phyloP scores from a whole-genome alignment of 2,888 invertebrate species.

The Atethmia centrago region DNA sequence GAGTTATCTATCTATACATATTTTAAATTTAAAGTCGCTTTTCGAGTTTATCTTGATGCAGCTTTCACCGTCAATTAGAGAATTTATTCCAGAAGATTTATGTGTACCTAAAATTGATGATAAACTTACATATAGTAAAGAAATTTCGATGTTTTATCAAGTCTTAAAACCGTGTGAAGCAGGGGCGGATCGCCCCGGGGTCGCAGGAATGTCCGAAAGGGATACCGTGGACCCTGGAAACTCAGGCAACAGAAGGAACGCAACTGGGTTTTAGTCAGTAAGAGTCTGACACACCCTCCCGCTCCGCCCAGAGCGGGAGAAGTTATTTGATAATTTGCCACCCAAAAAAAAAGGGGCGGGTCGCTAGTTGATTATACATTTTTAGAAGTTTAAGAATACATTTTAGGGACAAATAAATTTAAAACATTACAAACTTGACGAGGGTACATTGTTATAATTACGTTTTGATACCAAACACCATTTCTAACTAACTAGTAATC shows the following conservation, averaged over 20 bases:
- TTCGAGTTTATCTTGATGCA: not conserved
- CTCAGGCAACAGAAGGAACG: too few relatives aligned
- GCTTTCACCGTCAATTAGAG: not conserved
- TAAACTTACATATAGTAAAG: not conserved
- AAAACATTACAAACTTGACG: not conserved
- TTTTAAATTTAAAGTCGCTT: not conserved
- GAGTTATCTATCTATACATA: not conserved
- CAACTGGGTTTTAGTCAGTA: too few relatives aligned
- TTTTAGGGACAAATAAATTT: not conserved
- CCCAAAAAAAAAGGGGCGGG: too few relatives aligned
- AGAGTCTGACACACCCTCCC: too few relatives aligned
- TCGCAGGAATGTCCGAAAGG: too few relatives aligned
- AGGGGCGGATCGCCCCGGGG: too few relatives aligned
- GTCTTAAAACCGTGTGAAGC: not conserved
- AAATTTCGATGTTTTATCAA: not conserved
- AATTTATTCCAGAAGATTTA: not conserved
- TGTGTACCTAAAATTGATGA: too few relatives aligned
- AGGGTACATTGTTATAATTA: not conserved
- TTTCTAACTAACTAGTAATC: not conserved
- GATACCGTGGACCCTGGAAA: too few relatives aligned
- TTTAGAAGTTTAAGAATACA: not conserved
- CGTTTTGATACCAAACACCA: not conserved
- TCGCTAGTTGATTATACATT: not conserved
- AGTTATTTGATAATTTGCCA: too few relatives aligned
- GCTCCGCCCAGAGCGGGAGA: too few relatives aligned